Evolutionary conservation across 2,113 vertebrate genomes (phyloP).

Genomic region (Bubo scandiacus): DNA sequence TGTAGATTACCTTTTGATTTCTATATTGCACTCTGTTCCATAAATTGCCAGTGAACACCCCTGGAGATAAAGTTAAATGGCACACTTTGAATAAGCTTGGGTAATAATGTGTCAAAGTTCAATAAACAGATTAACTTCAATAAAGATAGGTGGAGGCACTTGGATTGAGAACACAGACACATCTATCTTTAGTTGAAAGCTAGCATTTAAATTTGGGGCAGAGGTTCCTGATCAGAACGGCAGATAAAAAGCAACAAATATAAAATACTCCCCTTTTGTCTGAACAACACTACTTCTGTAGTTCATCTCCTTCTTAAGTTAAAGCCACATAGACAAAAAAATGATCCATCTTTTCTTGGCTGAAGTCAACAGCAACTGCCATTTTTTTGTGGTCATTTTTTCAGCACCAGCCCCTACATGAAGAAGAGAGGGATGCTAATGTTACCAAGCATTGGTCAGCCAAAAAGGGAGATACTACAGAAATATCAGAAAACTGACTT

Average conservation of each 20-base stretch:
- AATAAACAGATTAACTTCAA: neutral
- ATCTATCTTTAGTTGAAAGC: neutral
- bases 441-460: neutral
- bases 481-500: neutral
- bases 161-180: neutral
- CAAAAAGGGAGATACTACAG: neutral
- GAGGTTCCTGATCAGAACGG: neutral
- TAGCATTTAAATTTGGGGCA: neutral
- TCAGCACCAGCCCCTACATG: neutral
- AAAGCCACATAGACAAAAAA: neutral
- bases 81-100: neutral
- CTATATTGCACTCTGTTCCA: neutral
- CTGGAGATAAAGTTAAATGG: neutral
- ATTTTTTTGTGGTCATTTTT: neutral
- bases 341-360: neutral
- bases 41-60: neutral
- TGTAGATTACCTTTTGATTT: neutral
- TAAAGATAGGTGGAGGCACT: neutral
- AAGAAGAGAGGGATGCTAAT: neutral
- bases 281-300: neutral
- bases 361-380: neutral
- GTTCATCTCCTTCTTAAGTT: neutral
- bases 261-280: neutral
- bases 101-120: neutral
- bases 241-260: neutral